Evolutionary conservation across 2,113 vertebrate species (phyloP), one percentile per base, ranked within the genome.

Genomic region (Mormoops blainvillei): DNA sequence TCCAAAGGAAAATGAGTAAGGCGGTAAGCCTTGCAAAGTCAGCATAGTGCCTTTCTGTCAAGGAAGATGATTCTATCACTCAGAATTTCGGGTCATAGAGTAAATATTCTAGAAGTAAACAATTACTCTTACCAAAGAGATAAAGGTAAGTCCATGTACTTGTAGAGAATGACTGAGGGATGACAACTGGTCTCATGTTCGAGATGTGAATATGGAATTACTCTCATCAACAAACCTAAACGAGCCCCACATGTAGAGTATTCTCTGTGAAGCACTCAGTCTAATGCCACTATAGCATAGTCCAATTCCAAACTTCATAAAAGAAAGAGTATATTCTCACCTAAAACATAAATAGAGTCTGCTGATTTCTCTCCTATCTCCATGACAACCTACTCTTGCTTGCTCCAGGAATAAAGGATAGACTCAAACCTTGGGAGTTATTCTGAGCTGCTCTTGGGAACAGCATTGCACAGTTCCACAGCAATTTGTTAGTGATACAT

Each of bases 351-450:
- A 93, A 91, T 56, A 76, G 65, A 86, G 13, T 68, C 68, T 77
- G 22, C 52, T 80, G 38, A 56, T 87, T 91, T 94, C 76, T 87
- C 77, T 10, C n/a, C 19, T 77, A 50, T 65, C 92, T 93, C 89
- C 81, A 88, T 94, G 94, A 89, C 96, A 96, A 95, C 89, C 76
- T 50, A n/a, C 28, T 92, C 81, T 61, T 77, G n/a, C 65, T 43
- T 56, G 83, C 68, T 89, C 93, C 41, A 76, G 36, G 80, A 95
- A 95, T 87, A 94, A 80, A 89, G n/a, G 95, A 48, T 58, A 82
- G 45, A 74, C 36, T 89, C 63, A 84, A 73, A 92, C 38, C 76
- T 87, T 70, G 11, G 76, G 58, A 97, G 41, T 50, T 93, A 93
- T 93, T 97, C 80, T 19, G 4, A 89, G 89, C 10, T 61, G 26